Evolutionary conservation across 2,888 invertebrate species (phyloP).

Genomic region (Thysanoteuthis rhombus): DNA sequence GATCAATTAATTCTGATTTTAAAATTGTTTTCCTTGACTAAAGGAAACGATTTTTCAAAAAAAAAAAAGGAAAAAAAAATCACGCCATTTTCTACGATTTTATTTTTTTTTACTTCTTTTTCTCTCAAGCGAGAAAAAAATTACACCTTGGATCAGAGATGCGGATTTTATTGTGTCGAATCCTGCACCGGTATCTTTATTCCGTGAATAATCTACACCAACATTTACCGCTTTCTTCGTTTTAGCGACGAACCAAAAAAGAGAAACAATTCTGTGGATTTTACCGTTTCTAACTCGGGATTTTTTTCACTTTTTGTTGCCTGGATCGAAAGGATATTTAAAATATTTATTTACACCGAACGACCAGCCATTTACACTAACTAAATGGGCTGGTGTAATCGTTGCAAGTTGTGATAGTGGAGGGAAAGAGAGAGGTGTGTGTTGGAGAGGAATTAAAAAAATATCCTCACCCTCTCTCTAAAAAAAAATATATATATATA

Average conservation of each 20-base stretch:
- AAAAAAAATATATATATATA: not conserved
- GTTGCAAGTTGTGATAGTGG: not conserved
- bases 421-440: not conserved
- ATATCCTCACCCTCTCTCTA: not conserved
- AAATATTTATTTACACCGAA: not conserved
- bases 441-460: not conserved
- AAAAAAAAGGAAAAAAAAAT: no score
- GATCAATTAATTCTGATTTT: not conserved
- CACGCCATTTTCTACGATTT: not conserved
- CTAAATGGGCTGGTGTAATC: not conserved
- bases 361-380: not conserved
- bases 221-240: constrained; percentile 12
- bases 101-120: not conserved
- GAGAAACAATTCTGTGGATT: not conserved
- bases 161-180: not conserved
- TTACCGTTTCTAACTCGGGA: not conserved
- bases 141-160: not conserved
- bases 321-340: not conserved
- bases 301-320: not conserved
- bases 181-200: not conserved
- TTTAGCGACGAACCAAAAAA: not conserved
- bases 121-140: not conserved
- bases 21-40: not conserved
- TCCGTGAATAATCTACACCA: not conserved
- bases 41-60: not conserved